Evolutionary conservation across 2,888 invertebrate genomes (phyloP).

Genomic region (Diarsia brunnea): DNA sequence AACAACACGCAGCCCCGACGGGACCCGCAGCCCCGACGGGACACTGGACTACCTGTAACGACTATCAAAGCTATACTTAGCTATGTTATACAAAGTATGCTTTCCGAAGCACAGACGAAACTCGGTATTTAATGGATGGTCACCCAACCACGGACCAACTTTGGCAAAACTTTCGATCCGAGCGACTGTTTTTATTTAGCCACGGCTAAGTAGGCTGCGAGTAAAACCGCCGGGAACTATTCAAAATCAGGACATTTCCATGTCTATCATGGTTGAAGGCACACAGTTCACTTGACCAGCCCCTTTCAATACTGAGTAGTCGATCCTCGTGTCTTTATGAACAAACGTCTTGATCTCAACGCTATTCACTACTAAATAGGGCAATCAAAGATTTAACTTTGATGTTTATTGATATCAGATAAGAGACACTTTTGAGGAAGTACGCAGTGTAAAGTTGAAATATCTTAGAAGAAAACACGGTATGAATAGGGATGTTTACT

Average conservation of each 20-base stretch:
- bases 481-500: too few relatives aligned
- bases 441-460: not conserved
- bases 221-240: not conserved
- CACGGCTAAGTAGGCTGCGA: not conserved
- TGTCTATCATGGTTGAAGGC: conserved; percentile 23
- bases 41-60: too few relatives aligned
- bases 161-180: too few relatives aligned
- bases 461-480: not conserved
- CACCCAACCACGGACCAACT: too few relatives aligned
- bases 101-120: too few relatives aligned
- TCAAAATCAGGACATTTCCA: not conserved
- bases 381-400: conserved; percentile 6
- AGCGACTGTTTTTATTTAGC: too few relatives aligned
- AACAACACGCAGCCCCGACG: too few relatives aligned
- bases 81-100: too few relatives aligned
- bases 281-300: conserved; percentile 16
- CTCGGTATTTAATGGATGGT: too few relatives aligned
- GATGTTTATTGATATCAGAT: not conserved
- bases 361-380: not conserved
- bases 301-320: conserved; percentile 11
- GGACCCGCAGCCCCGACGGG: too few relatives aligned
- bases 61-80: too few relatives aligned
- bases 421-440: not conserved
- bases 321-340: not conserved
- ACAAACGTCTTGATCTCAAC: not conserved